phyloP scores from a whole-genome alignment of 2,888 invertebrate species.

The Lathronympha strigana region DNA sequence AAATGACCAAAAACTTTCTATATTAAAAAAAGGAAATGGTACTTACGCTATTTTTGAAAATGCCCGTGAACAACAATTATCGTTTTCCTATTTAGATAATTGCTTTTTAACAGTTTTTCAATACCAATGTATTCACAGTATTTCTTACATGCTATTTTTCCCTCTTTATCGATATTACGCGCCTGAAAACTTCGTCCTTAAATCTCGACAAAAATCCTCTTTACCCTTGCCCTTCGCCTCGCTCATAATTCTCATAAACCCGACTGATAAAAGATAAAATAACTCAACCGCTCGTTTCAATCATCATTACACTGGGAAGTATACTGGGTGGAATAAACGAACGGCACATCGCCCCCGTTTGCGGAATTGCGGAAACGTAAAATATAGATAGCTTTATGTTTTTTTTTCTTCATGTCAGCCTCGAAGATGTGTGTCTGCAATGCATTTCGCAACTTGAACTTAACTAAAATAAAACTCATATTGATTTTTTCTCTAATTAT shows the following conservation, averaged over 20 bases:
- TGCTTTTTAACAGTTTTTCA: no score
- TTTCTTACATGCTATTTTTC: not conserved
- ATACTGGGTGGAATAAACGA: not conserved
- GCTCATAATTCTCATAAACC: constrained; percentile 13
- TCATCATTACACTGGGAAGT: constrained; percentile 32
- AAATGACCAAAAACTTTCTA: no score
- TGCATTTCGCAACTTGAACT: not conserved
- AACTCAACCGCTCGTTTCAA: constrained; percentile 31
- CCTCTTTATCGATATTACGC: not conserved
- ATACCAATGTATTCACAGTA: not conserved
- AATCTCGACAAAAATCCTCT: not conserved
- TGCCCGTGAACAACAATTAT: no score
- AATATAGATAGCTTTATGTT: not conserved
- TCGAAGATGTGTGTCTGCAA: not conserved
- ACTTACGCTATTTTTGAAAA: no score
- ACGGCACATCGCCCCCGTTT: not conserved
- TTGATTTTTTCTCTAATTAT: no score
- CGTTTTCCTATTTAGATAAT: no score
- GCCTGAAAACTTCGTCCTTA: constrained; percentile 4
- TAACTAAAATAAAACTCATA: no score
- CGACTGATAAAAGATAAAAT: constrained; percentile 26
- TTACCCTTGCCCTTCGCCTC: not conserved
- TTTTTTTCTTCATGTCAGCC: not conserved
- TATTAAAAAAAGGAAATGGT: no score
- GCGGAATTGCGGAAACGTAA: not conserved